Percentiles rank a stretch among this genome's conserved stretches.
Conservation (phyloP, 2,888 invertebrate genomes). For the Acleris literana region DNA sequence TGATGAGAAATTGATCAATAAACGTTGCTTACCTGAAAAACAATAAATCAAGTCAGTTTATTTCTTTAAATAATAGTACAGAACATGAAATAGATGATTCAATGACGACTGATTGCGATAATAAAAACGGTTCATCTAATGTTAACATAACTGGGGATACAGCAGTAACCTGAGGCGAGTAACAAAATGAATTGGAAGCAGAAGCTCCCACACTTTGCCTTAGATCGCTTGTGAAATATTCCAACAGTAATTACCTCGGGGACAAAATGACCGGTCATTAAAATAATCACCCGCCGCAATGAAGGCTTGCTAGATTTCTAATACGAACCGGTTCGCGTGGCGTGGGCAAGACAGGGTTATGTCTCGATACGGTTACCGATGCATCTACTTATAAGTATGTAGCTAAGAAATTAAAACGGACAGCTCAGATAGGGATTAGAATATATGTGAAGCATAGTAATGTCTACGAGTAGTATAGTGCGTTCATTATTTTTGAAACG, state of each 20-base stretch:
- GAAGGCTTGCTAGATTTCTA: constrained; percentile 60
- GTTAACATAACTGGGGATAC: not conserved
- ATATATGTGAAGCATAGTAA: not conserved
- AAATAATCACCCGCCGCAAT: constrained; percentile 62
- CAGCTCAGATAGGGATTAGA: not conserved
- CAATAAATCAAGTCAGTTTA: constrained; percentile 35
- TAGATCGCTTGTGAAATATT: constrained; percentile 45
- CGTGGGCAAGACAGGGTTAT: constrained; percentile 26
- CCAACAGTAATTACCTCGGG: constrained; percentile 60
- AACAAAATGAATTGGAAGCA: constrained; percentile 19
- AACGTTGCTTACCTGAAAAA: constrained; percentile 58
- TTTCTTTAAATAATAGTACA: constrained; percentile 29
- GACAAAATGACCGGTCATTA: constrained; percentile 73
- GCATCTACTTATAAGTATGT: not conserved
- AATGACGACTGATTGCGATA: constrained; percentile 5
- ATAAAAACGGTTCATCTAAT: constrained; percentile 5
- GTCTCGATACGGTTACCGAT: constrained; percentile 29
- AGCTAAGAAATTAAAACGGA: not conserved
- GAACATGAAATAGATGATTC: not conserved
- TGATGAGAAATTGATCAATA: constrained; percentile 9
- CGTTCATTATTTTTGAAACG: too few relatives aligned
- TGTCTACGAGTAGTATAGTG: too few relatives aligned
- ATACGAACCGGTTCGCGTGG: constrained; percentile 41
- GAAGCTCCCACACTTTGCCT: constrained; percentile 25
- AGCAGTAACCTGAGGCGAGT: constrained; percentile 2